Percentiles rank a stretch among this genome's conserved stretches.
Evolutionary conservation across 92 coral and sea anemone genomes (phyloP).

Genomic region (Pocillopora grandis): DNA sequence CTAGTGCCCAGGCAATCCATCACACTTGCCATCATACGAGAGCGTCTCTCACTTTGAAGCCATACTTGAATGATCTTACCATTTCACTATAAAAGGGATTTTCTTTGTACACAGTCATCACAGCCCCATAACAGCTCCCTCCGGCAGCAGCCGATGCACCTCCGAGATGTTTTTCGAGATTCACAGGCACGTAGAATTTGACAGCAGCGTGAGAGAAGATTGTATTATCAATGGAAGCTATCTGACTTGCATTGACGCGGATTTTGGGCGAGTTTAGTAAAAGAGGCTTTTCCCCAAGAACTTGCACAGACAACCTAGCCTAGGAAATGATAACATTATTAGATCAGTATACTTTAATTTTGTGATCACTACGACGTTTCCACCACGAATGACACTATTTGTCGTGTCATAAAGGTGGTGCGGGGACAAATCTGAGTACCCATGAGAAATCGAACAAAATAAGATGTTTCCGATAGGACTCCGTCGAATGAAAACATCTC

Average conservation of each 20-base stretch:
- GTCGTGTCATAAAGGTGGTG: no score
- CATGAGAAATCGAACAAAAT: no score
- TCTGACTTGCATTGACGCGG: conserved; percentile 45
- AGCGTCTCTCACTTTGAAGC: not conserved
- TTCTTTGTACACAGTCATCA: conserved; percentile 60
- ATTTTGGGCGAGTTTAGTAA: conserved; percentile 43
- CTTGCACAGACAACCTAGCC: conserved; percentile 47
- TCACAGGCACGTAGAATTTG: conserved; percentile 49
- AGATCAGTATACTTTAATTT: not conserved
- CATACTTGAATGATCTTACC: not conserved
- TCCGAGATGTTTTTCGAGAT: conserved; percentile 42
- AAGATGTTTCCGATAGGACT: no score
- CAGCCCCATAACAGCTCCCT: conserved; percentile 55
- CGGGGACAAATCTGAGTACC: no score
- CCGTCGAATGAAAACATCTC: no score
- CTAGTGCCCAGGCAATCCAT: not conserved
- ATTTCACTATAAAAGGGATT: conserved; percentile 65
- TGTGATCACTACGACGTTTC: no score
- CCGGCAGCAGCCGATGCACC: conserved; percentile 15
- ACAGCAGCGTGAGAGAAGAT: conserved; percentile 41
- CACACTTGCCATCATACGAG: not conserved
- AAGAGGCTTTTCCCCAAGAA: conserved; percentile 63
- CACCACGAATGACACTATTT: no score
- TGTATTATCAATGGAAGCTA: conserved; percentile 25
- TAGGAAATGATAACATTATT: conserved; percentile 14